Evolutionary conservation across 1,140 invertebrate species (phyloP), one percentile per base, ranked within the genome.

Genomic region (Temnothorax nylanderi): DNA sequence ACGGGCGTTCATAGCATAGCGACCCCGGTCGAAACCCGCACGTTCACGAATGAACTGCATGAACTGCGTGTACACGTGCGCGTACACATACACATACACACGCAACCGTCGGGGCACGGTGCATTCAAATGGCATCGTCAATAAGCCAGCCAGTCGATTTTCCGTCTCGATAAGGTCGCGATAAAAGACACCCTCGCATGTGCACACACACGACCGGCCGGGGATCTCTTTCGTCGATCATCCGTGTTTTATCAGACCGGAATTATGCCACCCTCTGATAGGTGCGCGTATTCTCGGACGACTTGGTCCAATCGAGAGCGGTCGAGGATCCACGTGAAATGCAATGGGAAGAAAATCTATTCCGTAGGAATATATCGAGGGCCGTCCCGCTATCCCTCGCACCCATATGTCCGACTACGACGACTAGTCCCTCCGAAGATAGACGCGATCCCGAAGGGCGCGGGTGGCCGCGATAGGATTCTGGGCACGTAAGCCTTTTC

Each of bases 401-500:
- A 21, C 32, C 62, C 81, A 64, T 65, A 69, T 78, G 74, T 56
- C 60, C 65, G n/a, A 54, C 54, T 26, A 71, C 65, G 64, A 41
- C 60, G 89, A 90, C 80, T 89, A 88, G 88, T 89, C 88, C 88
- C 85, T 87, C 26, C 78, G 89, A 91, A 81, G 80, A 90, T 88
- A 71, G 77, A 88, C 80, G 80, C 72, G 77, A 75, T 85, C 65
- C 58, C 76, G 87, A 34, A 72, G 76, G 86, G 86, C 87, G 86
- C 71, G 80, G 60, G 49, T 54, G 86, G 44, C 26, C 51, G 34
- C 21, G 62, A 16, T 62, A 71, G 86, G 90, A 94, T 94, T 94
- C 93, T 91, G 62, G 75, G 90, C 94, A 94, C 94, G 94, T 94
- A 91, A 85, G 85, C 88, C 90, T 90, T 89, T 87, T 85, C 90